Conservation (phyloP, 2,888 invertebrate species). For the Scaeva pyrastri region DNA sequence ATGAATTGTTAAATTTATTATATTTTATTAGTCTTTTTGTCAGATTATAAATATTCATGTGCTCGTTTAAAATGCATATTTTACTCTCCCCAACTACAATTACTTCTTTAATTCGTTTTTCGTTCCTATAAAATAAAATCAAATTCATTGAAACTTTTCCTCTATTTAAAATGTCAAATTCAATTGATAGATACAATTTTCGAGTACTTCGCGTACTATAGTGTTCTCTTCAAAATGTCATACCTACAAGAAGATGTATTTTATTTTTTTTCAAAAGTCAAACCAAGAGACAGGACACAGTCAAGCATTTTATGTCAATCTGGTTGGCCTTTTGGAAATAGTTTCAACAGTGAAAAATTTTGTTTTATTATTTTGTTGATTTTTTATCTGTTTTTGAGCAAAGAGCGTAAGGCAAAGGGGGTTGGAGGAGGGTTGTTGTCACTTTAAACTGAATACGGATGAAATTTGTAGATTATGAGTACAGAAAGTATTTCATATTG, state of each 20-base stretch:
- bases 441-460: neutral
- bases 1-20: too few species aligned
- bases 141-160: too few species aligned
- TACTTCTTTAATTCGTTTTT: too few species aligned
- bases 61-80: too few species aligned
- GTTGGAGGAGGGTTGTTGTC: neutral
- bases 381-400: neutral
- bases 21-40: too few species aligned
- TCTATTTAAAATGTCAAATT: conserved; percentile 9
- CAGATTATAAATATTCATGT: too few species aligned
- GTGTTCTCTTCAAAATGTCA: neutral
- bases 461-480: too few species aligned
- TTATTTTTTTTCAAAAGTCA: neutral
- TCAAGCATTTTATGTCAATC: conserved; percentile 13
- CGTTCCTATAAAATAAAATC: too few species aligned
- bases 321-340: neutral
- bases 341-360: neutral
- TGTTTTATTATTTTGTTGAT: neutral
- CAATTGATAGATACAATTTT: neutral
- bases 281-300: neutral
- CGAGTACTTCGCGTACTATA: neutral
- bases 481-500: too few species aligned
- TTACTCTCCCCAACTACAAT: too few species aligned
- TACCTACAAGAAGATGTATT: neutral
- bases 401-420: neutral